Conservation (phyloP, 1,140 invertebrate species). For the Cardiocondyla obscurior region DNA sequence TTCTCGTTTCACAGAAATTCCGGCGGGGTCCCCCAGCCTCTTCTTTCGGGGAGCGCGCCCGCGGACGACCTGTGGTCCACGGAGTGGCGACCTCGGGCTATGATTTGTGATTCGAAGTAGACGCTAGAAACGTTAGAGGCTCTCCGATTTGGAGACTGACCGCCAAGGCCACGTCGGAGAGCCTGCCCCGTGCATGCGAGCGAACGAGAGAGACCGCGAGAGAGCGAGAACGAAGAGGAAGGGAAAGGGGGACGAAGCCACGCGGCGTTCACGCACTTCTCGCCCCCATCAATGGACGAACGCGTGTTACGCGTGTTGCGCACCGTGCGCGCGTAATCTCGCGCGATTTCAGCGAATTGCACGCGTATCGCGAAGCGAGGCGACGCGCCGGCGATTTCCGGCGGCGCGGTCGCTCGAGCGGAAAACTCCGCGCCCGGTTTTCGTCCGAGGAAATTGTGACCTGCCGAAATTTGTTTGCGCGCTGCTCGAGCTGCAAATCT, state of each 20-base stretch:
- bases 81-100: conserved; percentile 56
- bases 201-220: background rate
- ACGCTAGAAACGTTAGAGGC: conserved; percentile 55
- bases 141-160: conserved; percentile 76
- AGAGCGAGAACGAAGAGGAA: background rate
- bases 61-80: conserved; percentile 25
- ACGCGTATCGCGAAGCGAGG: conserved; percentile 16
- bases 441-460: background rate
- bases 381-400: conserved; percentile 16
- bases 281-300: conserved; percentile 38
- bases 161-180: conserved; percentile 75
- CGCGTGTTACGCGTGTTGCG: conserved; percentile 18
- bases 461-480: background rate
- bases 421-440: background rate
- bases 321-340: conserved; percentile 27
- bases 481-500: background rate
- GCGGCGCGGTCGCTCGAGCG: background rate
- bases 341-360: conserved; percentile 12
- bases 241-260: background rate
- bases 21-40: conserved; percentile 11
- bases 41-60: conserved; percentile 23
- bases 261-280: conserved; percentile 37
- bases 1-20: conserved; percentile 56
- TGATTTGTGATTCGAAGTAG: conserved; percentile 76
- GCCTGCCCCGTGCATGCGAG: background rate